Conservation (phyloP, 1,140 invertebrate genomes). For the Philotrypesis tridentata region DNA sequence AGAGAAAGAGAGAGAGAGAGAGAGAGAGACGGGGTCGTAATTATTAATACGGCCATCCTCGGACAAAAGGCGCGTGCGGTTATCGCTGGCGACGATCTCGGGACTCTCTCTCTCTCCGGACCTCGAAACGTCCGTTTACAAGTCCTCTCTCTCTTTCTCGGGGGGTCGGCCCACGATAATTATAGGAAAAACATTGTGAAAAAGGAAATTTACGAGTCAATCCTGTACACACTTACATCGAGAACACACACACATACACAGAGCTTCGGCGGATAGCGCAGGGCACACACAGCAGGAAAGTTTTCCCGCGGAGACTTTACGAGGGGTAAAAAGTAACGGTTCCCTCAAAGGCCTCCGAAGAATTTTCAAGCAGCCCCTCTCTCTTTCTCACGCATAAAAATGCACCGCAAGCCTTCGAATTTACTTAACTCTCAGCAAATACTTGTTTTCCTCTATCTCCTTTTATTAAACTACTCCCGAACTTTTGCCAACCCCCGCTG, state of each 20-base stretch:
- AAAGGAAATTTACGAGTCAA: conserved; percentile 18
- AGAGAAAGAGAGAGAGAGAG: too few relatives aligned
- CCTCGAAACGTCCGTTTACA: too few relatives aligned
- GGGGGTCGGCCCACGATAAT: conserved; percentile 28
- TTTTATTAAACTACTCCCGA: conserved; percentile 7
- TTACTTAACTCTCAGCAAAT: conserved; percentile 36
- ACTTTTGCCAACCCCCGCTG: too few relatives aligned
- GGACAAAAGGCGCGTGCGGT: neutral
- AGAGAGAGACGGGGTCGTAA: neutral
- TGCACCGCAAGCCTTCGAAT: conserved; percentile 29
- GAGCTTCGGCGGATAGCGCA: neutral
- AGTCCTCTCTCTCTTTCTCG: too few relatives aligned
- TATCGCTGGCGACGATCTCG: too few relatives aligned
- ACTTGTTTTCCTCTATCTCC: neutral
- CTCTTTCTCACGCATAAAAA: conserved; percentile 42
- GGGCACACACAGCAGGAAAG: neutral
- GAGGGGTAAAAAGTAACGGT: conserved; percentile 41
- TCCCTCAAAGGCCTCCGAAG: conserved; percentile 36
- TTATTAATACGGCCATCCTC: neutral
- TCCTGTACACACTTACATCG: neutral
- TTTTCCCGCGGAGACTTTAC: conserved; percentile 29
- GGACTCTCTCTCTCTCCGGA: too few relatives aligned
- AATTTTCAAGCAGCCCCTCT: conserved; percentile 36
- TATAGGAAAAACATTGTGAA: conserved; percentile 16
- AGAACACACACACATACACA: neutral